A percentile compares a stretch with the other conserved stretches of the same genome.
Evolutionary conservation across 2,797 vertebrate species (phyloP).

Genomic region (Crypturellus tataupa): DNA sequence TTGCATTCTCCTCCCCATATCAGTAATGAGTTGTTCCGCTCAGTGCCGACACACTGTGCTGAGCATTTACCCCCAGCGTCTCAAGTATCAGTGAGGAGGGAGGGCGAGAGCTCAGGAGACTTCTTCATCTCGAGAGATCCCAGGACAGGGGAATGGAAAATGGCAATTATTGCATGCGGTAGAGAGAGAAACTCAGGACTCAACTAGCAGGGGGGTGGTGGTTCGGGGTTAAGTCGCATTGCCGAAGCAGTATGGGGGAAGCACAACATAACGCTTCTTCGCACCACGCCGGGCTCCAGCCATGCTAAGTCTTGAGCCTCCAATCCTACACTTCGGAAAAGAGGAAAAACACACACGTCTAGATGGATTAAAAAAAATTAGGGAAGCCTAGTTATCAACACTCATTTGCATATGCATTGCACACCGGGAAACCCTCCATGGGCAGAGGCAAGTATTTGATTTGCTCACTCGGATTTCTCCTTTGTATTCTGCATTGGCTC

Average conservation of each 20-base stretch:
- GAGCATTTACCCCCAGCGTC: slow-evolving; percentile 28
- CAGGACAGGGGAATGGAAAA: slow-evolving; percentile 44
- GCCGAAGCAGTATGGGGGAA: not conserved
- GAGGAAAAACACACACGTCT: rapidly evolving
- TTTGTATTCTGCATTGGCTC: slow-evolving; percentile 6
- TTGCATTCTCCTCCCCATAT: not conserved
- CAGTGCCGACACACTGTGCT: slow-evolving; percentile 6
- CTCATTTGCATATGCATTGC: slow-evolving; percentile 7
- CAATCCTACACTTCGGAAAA: not conserved
- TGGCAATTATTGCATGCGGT: slow-evolving; percentile 12
- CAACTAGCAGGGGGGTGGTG: not conserved
- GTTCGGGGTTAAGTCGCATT: not conserved
- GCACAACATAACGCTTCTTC: not conserved
- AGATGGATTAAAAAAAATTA: slow-evolving; percentile 1
- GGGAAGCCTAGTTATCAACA: not conserved
- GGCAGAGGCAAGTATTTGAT: slow-evolving; percentile 25
- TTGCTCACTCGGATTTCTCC: slow-evolving; percentile 25
- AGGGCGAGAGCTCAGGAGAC: not conserved
- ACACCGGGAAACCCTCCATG: not conserved
- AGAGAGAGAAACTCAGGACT: not conserved
- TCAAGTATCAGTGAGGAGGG: slow-evolving; percentile 20
- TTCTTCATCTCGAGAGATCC: slow-evolving; percentile 50
- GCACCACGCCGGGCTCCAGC: not conserved
- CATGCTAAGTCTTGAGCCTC: not conserved
- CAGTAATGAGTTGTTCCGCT: slow-evolving; percentile 45